These are phyloP conservation scores for Pilophorus perplexus DNA, from an alignment of 2,888 invertebrate genomes.

Conservation along the genomic window DNA sequence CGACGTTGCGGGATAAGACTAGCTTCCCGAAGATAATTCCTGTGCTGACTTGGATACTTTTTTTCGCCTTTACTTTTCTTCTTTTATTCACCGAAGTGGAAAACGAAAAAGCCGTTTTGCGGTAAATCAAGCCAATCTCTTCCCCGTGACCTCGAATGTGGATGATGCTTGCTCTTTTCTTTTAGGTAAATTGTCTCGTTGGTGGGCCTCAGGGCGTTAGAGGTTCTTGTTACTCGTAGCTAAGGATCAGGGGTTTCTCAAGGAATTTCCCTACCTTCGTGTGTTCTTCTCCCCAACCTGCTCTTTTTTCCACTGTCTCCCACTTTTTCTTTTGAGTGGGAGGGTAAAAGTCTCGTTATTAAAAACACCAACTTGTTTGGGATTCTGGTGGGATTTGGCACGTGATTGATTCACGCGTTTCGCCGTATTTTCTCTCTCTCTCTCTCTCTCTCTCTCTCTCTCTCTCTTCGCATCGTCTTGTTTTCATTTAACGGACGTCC, in stretches of 20 bases:
- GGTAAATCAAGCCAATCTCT: constrained; percentile 40
- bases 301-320: not conserved
- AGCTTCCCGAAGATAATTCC: constrained; percentile 25
- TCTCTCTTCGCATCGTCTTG: too few species aligned
- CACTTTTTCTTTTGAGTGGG: not conserved
- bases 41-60: constrained; percentile 34
- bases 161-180: constrained; percentile 36
- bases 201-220: constrained; percentile 10
- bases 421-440: not conserved
- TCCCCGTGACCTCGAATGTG: constrained; percentile 30
- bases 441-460: too few species aligned
- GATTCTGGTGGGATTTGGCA: constrained; percentile 25
- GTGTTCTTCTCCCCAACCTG: not conserved
- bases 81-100: not conserved
- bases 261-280: not conserved
- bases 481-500: constrained; percentile 12
- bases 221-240: constrained; percentile 33
- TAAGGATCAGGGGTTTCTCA: constrained; percentile 15
- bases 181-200: constrained; percentile 42
- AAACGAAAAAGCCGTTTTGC: constrained; percentile 16
- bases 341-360: constrained; percentile 19
- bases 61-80: too few species aligned
- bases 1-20: not conserved
- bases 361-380: constrained; percentile 37
- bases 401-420: constrained; percentile 34